A percentile compares a stretch with the other conserved stretches of the same genome.
These are phyloP conservation scores for Drosophila monieri DNA, from an alignment of 2,888 invertebrate genomes.

Conservation along the genomic window DNA sequence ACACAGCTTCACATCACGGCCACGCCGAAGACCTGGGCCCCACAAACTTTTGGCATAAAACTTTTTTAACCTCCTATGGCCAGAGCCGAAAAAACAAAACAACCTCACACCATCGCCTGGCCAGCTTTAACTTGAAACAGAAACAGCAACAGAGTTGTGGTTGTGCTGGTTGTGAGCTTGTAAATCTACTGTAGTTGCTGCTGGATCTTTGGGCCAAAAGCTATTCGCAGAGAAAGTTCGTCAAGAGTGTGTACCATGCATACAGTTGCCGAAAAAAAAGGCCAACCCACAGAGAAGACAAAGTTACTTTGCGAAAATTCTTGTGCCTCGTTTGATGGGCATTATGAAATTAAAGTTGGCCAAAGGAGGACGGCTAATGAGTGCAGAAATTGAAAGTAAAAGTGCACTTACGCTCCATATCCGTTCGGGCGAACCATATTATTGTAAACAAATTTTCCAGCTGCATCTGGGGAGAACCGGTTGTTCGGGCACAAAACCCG, in stretches of 20 bases:
- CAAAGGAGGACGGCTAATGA: conserved; percentile 37
- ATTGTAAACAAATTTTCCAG: conserved; percentile 69
- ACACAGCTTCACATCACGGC: conserved; percentile 29
- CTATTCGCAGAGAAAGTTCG: conserved; percentile 69
- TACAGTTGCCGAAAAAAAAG: conserved; percentile 60
- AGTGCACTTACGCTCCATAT: conserved; percentile 59
- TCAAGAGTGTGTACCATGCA: conserved; percentile 54
- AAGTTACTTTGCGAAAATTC: conserved; percentile 23
- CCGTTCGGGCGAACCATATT: conserved; percentile 11
- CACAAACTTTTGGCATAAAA: conserved; percentile 63
- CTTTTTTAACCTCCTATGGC: conserved; percentile 34
- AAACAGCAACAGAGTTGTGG: conserved; percentile 44
- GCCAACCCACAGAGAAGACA: conserved; percentile 1
- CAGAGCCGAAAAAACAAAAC: conserved; percentile 33
- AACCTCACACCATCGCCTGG: conserved; percentile 32
- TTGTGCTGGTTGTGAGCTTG: conserved; percentile 36
- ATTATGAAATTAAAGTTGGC: conserved; percentile 39
- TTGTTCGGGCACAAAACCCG: conserved; percentile 45
- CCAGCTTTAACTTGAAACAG: conserved; percentile 30
- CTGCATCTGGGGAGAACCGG: conserved; percentile 61
- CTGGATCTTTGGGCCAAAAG: conserved; percentile 48
- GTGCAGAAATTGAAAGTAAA: conserved; percentile 41
- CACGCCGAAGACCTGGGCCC: conserved; percentile 42
- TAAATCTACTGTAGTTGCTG: conserved; percentile 35
- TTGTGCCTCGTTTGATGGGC: conserved; percentile 17